Base-by-base conservation (phyloP, 92 coral and sea anemone species). In the Porites evermanni region DNA sequence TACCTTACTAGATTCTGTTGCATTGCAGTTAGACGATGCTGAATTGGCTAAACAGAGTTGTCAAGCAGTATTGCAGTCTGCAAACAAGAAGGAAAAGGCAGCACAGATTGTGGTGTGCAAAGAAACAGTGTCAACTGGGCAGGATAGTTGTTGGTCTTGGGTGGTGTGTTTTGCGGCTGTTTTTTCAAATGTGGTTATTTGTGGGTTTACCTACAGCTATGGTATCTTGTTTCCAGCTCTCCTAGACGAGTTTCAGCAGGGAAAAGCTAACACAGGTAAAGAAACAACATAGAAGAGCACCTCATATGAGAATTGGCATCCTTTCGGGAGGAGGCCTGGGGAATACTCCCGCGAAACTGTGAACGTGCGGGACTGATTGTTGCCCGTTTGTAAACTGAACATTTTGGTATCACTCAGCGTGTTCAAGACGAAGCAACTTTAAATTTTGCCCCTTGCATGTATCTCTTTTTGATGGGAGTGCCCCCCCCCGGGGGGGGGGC, bases 111-210 rank as follows among this genome's bases (percentile, higher is more conserved):
- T 70, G 8, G 59, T 47, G 8, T 58, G 78, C 68, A 8, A 24
- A 19, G 68, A 44, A 32, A 70, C 7, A 17, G 13, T 12, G 6
- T 72, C 69, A 19, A 79, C 70, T 23, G 59, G 69, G 32, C 73
- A 65, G 61, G 91, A 88, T 53, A 64, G 91, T 16, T 65, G 77
- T 67, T 88, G 91, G 87, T 88, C 91, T 8, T 88, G 91, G 91
- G 53, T 88, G 1, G 91, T 88, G 66, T 88, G 91, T 69, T 58
- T 88, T 14, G 88, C 88, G 8, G 91, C 78, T 11, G 77, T 88
- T 51, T 11, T 82, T 18, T 88, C 91, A 17, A 88, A 82, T 52
- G 58, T 88, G 32, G 12, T 81, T 58, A 78, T 88, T 20, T 71
- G 79, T 24, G 91, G 91, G 3, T 81, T 81, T 63, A 64, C 83